Evolutionary conservation across 1,140 invertebrate species (phyloP).

Genomic region (Aphaenogaster ashmeadi): DNA sequence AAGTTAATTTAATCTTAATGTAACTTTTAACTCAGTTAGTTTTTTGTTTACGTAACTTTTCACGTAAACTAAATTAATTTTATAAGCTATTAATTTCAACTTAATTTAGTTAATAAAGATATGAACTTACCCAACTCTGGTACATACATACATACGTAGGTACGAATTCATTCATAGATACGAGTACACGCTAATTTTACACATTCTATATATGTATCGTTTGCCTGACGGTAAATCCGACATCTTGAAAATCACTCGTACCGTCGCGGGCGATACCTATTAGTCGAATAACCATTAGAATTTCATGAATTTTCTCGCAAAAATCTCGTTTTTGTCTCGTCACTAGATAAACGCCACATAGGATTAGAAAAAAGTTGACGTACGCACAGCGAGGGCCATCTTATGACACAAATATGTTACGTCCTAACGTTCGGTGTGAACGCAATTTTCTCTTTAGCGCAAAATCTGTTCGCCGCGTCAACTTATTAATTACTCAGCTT

Average conservation of each 20-base stretch:
- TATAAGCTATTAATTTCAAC: too few species aligned
- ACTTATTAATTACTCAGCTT: too few species aligned
- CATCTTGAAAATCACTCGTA: background rate
- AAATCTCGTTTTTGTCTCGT: too few species aligned
- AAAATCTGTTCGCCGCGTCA: background rate
- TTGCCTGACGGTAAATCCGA: background rate
- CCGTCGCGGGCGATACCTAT: background rate
- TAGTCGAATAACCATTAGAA: background rate
- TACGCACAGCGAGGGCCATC: background rate
- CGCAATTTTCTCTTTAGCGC: background rate
- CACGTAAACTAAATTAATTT: too few species aligned
- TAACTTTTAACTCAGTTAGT: too few species aligned
- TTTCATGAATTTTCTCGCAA: background rate
- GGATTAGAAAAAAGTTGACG: background rate
- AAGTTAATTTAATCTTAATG: too few species aligned
- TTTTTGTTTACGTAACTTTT: too few species aligned
- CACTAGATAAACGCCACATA: background rate
- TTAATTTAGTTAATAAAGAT: too few species aligned
- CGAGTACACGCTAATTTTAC: conserved; percentile 19
- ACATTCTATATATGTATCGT: background rate
- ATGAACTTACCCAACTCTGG: too few species aligned
- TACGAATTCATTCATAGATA: conserved; percentile 34
- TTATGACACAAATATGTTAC: background rate
- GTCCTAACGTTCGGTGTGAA: background rate
- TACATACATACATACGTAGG: background rate